Evolutionary conservation across 2,888 invertebrate species (phyloP), one percentile per base, ranked within the genome.

Genomic region (Apamea sordens): DNA sequence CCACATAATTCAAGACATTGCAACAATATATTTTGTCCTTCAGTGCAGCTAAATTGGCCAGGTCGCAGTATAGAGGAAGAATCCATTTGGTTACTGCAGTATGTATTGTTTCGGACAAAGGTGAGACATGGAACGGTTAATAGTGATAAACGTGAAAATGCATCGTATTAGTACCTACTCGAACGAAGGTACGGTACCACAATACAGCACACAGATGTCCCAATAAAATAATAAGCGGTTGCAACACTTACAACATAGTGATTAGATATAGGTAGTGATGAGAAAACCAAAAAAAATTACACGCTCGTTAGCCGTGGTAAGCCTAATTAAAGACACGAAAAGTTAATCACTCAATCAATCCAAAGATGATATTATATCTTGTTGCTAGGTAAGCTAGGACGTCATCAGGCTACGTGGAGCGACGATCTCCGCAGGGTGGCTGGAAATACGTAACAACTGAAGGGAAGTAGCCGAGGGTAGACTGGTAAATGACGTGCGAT

Each of bases 231-330:
- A 36, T 56, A 36, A 41, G 41, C 7, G 18, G 41, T 82, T 82
- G 28, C 83, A 79, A 64, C 59, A 83, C 56, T 69, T 83, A n/a
- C 79, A 73, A 64, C 71, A 78, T 67, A 50, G 24, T 64, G 15
- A 70, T 79, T 67, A 65, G 36, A 73, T 50, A 76, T 71, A n/a
- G n/a, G n/a, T n/a, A 65, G 65, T 67, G 24, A 76, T 32, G 64
- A 73, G 36, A 76, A 77, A 65, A 65, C 15, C 18, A 53, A 56
- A 77, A 74, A n/a, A 69, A 24, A 18, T 56, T 56, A 79, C 15
- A 73, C 41, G 61, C 76, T 50, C 1, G n/a, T 82, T 77, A 47
- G 53, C 73, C 24, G n/a, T 61, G 79, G n/a, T 24, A 69, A 63
- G n/a, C 64, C 56, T 79, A 65, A 70, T 47, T 70, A 44, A 32